Evolutionary conservation across 2,797 vertebrate genomes (phyloP).

Genomic region (Cheirogaleus major): DNA sequence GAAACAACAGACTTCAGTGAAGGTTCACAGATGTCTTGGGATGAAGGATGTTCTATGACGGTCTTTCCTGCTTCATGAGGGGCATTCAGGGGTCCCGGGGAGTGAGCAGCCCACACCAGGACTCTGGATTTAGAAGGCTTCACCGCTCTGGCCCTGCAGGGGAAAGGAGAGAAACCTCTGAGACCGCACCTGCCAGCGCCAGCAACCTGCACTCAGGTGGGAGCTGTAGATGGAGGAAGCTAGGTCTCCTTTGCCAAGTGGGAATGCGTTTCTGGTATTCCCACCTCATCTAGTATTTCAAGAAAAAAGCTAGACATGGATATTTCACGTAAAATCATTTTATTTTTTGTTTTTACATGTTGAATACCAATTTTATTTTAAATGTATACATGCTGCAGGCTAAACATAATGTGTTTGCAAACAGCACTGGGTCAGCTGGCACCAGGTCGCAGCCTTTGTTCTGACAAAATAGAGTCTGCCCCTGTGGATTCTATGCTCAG

Average conservation of each 20-base stretch:
- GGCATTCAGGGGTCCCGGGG: neutral
- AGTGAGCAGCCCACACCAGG: neutral
- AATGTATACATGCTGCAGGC: no score
- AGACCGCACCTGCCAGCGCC: no score
- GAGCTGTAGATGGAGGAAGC: rapidly evolving
- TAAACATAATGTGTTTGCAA: neutral
- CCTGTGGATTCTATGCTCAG: neutral
- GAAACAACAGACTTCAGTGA: neutral
- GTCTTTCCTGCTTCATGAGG: no score
- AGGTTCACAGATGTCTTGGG: neutral
- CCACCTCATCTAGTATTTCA: neutral
- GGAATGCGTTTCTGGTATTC: neutral
- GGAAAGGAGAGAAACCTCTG: neutral
- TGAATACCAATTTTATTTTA: neutral
- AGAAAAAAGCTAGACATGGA: neutral
- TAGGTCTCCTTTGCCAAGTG: neutral
- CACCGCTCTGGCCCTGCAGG: neutral
- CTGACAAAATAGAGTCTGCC: neutral
- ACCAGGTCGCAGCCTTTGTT: neutral
- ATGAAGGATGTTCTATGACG: rapidly evolving
- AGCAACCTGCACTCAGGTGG: rapidly evolving
- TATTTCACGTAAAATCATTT: neutral
- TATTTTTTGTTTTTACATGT: neutral
- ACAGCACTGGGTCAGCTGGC: neutral
- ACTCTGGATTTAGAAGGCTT: neutral